Percentiles rank a stretch among this genome's conserved stretches.
phyloP scores from a whole-genome alignment of 2,113 vertebrate species.

The Ptilonorhynchus violaceus region DNA sequence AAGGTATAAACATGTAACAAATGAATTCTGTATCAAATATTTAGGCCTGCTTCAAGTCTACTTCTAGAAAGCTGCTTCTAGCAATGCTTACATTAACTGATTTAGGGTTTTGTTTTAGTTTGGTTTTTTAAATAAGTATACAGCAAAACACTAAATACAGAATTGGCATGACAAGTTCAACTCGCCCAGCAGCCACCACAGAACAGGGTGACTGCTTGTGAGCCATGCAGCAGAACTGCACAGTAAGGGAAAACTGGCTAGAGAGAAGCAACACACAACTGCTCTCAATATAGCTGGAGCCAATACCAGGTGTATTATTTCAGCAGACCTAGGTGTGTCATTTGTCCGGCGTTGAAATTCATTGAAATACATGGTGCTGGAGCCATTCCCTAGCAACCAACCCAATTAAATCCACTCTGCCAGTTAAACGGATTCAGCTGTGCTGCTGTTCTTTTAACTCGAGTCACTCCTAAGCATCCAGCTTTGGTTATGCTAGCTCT shows the following conservation, averaged over 20 bases:
- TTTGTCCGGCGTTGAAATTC: slow-evolving; percentile 11
- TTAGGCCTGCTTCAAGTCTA: accelerated
- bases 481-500: neutral
- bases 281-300: neutral
- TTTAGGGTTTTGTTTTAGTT: neutral
- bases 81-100: neutral
- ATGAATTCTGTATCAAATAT: neutral
- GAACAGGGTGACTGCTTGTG: neutral
- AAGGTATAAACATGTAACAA: neutral
- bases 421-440: slow-evolving; percentile 46
- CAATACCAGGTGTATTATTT: neutral
- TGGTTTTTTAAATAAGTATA: neutral
- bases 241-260: neutral
- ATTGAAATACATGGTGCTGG: neutral
- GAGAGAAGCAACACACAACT: neutral
- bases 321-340: slow-evolving; percentile 7
- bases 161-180: neutral
- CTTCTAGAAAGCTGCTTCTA: neutral
- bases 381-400: slow-evolving; percentile 69
- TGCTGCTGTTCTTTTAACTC: neutral
- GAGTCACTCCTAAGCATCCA: neutral
- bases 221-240: neutral
- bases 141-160: neutral
- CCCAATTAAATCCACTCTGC: slow-evolving; percentile 66
- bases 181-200: neutral